Evolutionary conservation across 2,797 vertebrate species (phyloP), one percentile per base, ranked within the genome.

Genomic region (Manis crassicaudata): DNA sequence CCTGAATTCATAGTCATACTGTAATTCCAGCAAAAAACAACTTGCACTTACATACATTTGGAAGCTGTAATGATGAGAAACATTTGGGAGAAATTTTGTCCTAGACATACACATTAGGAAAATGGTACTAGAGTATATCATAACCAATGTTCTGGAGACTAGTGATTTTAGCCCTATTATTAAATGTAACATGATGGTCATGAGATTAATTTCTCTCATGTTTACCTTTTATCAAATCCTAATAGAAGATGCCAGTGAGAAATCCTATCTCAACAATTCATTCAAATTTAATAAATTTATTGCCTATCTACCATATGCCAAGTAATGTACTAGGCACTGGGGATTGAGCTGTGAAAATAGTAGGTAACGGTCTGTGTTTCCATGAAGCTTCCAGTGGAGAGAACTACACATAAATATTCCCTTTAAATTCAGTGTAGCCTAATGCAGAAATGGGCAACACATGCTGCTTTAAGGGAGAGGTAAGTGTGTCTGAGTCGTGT

Each of bases 51-150:
- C 63, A 68, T 52, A 46, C 35, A 43, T 81, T 94, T 96, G 83
- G 72, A 93, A 94, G 72, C 56, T 75, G 35, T 62, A 77, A 7
- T 54, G 68, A 80, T 9, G 52, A 58, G 29, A 65, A 88, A 43
- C 40, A 82, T 82, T 82, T 83, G 87, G 40, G 75, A 92, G 46
- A 82, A 96, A 63, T 56, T 94, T 88, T 56, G 23, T n/a, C 46
- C 37, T 77, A 56, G 40, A 65, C 7, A 29, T 2, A 60, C 35
- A 95, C 11, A 63, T 16, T 82, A 92, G 29, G 67, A 83, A 92
- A 72, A 25, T 79, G 60, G 13, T 87, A 92, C 46, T 37, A 62
- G 50, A 46, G 20, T 54, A 21, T 86, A 90, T 86, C 86, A 68
- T 88, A 62, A 85, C n/a, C 63, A 93, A 4, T 82, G 62, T 93